Conservation (phyloP, 2,113 vertebrate species). For the Poecile atricapillus region DNA sequence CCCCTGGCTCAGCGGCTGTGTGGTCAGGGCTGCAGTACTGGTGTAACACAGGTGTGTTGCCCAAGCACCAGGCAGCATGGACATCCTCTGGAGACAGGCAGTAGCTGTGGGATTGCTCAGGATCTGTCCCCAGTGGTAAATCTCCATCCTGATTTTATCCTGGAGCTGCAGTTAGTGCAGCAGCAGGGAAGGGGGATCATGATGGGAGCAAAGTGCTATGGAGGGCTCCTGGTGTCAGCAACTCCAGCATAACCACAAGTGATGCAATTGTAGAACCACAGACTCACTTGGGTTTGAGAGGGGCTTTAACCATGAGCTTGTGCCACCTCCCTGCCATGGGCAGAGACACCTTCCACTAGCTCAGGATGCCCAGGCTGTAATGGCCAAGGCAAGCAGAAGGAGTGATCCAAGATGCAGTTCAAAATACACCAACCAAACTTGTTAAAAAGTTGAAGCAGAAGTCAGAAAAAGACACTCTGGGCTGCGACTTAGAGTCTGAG, state of each 20-base stretch:
- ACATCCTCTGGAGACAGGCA: background rate
- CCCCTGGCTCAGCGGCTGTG: background rate
- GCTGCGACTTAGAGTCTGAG: background rate
- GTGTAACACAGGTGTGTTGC: accelerated
- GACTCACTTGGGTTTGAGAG: background rate
- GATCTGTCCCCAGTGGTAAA: background rate
- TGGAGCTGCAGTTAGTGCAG: background rate
- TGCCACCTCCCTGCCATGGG: background rate
- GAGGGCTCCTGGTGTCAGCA: background rate
- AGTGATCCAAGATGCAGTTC: background rate
- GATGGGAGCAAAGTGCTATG: background rate
- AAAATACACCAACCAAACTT: background rate
- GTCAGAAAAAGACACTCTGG: background rate
- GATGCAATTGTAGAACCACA: background rate
- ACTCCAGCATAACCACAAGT: background rate
- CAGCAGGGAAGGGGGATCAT: background rate
- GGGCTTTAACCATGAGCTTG: background rate
- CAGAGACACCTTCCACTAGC: background rate
- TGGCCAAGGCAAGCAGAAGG: background rate
- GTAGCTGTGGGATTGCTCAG: accelerated
- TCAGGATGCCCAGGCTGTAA: background rate
- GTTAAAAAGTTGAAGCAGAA: background rate
- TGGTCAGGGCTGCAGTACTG: background rate
- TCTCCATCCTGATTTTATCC: background rate
- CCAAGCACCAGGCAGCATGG: background rate